Conservation (phyloP, 2,113 vertebrate species). For the Pardalotus punctatus region DNA sequence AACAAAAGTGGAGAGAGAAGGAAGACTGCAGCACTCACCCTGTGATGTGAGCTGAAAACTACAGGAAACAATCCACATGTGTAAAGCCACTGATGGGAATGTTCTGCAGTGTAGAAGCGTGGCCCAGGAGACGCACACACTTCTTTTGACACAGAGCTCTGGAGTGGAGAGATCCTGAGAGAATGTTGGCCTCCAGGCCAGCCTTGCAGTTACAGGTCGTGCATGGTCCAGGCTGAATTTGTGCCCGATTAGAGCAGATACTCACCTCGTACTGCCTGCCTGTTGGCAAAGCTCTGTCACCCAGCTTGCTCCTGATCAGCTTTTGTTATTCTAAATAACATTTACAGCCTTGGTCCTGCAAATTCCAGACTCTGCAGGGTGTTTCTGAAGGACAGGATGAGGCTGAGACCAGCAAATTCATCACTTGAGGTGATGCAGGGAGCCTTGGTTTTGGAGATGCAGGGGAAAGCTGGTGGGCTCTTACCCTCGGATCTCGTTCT, state of each 20-base stretch:
- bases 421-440: accelerated
- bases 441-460: background rate
- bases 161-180: background rate
- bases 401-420: background rate
- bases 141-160: background rate
- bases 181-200: background rate
- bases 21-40: background rate
- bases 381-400: background rate
- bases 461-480: background rate
- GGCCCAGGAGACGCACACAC: background rate
- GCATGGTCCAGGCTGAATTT: background rate
- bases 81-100: background rate
- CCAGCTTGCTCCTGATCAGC: background rate
- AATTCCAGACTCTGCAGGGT: background rate
- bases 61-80: background rate
- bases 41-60: background rate
- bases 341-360: background rate
- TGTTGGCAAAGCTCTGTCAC: background rate
- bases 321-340: background rate
- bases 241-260: background rate
- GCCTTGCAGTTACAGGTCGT: background rate
- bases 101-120: background rate
- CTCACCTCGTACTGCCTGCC: background rate
- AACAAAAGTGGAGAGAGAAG: background rate
- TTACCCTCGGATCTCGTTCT: background rate